Base-by-base conservation (phyloP, 1,140 invertebrate species). In the Listronotus bonariensis region DNA sequence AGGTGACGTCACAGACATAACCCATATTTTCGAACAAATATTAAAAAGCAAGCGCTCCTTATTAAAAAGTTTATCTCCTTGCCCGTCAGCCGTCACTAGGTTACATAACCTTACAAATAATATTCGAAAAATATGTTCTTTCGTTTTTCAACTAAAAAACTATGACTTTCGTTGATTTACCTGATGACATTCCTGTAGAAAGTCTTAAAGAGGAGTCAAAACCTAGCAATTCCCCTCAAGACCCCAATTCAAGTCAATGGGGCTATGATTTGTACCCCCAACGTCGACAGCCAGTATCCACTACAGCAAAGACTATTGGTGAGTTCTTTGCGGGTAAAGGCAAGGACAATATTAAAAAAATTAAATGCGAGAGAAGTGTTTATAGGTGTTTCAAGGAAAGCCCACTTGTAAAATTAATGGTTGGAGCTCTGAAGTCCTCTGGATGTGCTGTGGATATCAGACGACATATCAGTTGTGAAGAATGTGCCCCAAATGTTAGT, bases 391-490 rank as follows among this genome's bases (percentile, higher is more conserved):
- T 92, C 1, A 86, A 90, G 80, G 85, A 86, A 64, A 92, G 92
- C 83, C 87, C 90, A n/a, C 76, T 95, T 34, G 88, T 96, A 0
- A 92, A 92, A 79, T 74, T 95, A 14, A 89, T 96, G 89, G 82
- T 93, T 80, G 85, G 84, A 61, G 93, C 93, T n/a, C 77, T 96
- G 20, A 92, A 89, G 74, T 86, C 85, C 68, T 88, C 91, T 68
- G 93, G 93, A 73, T 96, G 92, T 81, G 81, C 86, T 52, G 81
- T 97, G 66, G 90, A 96, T 77, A 81, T 96, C 41, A 80, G 89
- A 14, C 84, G 96, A 65, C 95, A 98, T 76, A 88, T 98, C 63
- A 88, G 91, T 0, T 98, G 95, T 83, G 96, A 98, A 85, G 85
- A 90, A 15, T 98, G 96, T 81, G 86, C 90, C 74, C 79, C 82